A percentile compares a stretch with the other conserved stretches of the same genome.
Conservation (phyloP, 1,140 invertebrate species). For the Halictus rubicundus region DNA sequence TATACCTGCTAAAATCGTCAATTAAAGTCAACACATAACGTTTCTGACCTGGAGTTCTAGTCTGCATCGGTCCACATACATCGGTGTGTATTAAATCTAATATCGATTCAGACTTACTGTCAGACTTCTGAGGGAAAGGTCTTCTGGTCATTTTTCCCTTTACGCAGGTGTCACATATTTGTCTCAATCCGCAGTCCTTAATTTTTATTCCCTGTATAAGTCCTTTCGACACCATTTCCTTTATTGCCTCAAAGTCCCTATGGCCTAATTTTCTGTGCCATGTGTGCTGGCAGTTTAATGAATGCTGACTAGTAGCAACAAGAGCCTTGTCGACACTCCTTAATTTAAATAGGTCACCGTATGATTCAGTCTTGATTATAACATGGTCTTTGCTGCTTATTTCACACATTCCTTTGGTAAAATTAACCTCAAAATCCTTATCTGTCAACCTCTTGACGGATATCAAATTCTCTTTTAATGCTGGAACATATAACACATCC, state of each 20-base stretch:
- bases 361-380: neutral
- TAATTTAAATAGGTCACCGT: neutral
- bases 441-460: neutral
- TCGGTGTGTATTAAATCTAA: constrained; percentile 20
- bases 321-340: neutral
- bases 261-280: neutral
- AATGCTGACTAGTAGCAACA: neutral
- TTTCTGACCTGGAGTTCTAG: neutral
- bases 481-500: neutral
- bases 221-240: neutral
- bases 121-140: neutral
- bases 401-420: neutral
- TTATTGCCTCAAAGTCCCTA: neutral
- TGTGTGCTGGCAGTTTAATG: neutral
- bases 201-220: neutral
- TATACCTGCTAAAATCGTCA: constrained; percentile 19
- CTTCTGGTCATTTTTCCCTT: neutral
- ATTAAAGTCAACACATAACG: constrained; percentile 22
- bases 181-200: neutral
- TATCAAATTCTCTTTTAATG: neutral
- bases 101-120: neutral
- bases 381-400: neutral
- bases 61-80: constrained; percentile 41
- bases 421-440: neutral
- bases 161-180: neutral